These are phyloP conservation scores for Carassius gibelio DNA, from an alignment of 2,113 vertebrate species.

Conservation along the genomic window DNA sequence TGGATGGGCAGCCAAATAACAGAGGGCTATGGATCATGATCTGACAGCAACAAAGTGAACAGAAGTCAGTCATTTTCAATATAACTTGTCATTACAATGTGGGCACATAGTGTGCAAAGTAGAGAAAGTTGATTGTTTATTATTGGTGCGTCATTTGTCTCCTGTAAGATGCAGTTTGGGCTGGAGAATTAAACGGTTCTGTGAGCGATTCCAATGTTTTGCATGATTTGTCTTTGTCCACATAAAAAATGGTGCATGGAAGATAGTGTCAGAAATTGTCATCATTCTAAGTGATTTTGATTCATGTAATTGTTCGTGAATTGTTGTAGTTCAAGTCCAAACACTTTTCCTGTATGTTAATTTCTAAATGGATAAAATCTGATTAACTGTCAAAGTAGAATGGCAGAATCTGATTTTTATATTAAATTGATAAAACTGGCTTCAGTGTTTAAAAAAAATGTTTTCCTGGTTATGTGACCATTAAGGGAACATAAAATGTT, in stretches of 20 bases:
- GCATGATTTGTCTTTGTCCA: background rate
- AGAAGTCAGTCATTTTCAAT: background rate
- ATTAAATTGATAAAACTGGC: background rate
- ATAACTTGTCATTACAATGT: background rate
- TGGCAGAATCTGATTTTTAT: background rate
- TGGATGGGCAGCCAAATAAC: background rate
- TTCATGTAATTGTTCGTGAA: background rate
- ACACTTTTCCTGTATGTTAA: background rate
- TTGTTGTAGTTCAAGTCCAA: background rate
- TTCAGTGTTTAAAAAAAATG: too few relatives aligned
- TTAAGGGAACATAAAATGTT: too few relatives aligned
- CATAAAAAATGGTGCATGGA: background rate
- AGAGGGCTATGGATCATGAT: background rate
- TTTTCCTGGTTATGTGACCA: too few relatives aligned
- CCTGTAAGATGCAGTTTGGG: background rate
- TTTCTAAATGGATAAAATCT: background rate
- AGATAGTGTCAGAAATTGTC: background rate
- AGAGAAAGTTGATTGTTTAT: background rate
- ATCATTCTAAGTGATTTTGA: background rate
- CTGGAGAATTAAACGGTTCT: background rate
- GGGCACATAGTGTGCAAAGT: background rate
- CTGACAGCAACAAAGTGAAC: background rate
- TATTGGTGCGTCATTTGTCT: background rate
- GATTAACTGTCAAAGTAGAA: background rate
- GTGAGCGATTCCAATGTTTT: background rate